Conservation (phyloP, 2,113 vertebrate genomes). For the Boleophthalmus pectinirostris region DNA sequence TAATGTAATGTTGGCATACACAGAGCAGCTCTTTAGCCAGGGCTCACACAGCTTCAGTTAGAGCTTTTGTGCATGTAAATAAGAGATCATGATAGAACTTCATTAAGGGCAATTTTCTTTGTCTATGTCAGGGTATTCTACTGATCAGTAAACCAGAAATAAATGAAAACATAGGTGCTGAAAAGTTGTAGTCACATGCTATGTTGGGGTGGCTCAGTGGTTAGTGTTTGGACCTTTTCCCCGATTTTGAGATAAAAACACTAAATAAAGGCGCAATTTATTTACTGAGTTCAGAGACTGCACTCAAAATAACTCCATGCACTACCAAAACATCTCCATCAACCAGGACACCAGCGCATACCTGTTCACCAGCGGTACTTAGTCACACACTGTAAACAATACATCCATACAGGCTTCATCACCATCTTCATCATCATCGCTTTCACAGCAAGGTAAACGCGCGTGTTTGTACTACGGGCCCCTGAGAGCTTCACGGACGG, state of each 20-base stretch:
- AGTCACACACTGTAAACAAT: slow-evolving; percentile 56
- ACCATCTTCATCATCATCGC: slow-evolving; percentile 23
- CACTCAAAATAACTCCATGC: slow-evolving; percentile 62
- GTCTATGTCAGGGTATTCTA: background rate
- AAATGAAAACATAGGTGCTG: no score
- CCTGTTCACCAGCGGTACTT: slow-evolving; percentile 55
- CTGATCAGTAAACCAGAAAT: background rate
- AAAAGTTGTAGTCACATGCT: no score
- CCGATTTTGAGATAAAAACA: no score
- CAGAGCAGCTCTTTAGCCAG: slow-evolving; percentile 28
- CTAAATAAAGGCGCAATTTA: background rate
- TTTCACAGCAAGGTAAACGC: slow-evolving; percentile 52
- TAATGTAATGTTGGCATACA: slow-evolving; percentile 44
- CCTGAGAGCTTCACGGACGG: slow-evolving; percentile 49
- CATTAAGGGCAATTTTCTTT: background rate
- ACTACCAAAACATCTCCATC: slow-evolving; percentile 50
- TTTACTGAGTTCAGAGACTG: slow-evolving; percentile 47
- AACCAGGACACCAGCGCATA: slow-evolving; percentile 55
- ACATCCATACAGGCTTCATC: slow-evolving; percentile 36
- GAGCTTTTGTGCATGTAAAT: background rate
- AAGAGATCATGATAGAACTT: background rate
- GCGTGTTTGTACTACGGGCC: slow-evolving; percentile 35
- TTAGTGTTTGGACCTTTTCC: no score
- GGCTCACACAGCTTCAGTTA: background rate
- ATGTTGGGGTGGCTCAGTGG: no score